Conservation (phyloP, 2,888 invertebrate genomes). For the Meloe dianella region DNA sequence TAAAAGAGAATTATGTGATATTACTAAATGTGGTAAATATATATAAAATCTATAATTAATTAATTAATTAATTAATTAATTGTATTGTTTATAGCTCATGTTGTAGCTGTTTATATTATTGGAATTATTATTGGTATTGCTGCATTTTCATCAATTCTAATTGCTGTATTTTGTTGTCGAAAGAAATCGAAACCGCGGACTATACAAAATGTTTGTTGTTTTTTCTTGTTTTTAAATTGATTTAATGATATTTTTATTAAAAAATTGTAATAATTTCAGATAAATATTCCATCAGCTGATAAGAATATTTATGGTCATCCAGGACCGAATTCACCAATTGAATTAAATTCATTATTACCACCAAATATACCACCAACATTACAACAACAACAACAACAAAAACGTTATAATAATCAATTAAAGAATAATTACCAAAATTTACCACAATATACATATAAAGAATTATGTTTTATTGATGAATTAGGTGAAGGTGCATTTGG, state of each 20-base stretch:
- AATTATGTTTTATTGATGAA: slow-evolving; percentile 87
- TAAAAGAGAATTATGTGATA: slow-evolving; percentile 82
- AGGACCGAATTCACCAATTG: slow-evolving; percentile 74
- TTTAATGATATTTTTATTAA: slow-evolving; percentile 18
- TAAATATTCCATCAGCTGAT: slow-evolving; percentile 73
- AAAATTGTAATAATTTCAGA: slow-evolving; percentile 50
- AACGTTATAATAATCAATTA: slow-evolving; percentile 48
- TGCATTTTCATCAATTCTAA: slow-evolving; percentile 63
- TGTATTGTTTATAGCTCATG: slow-evolving; percentile 66
- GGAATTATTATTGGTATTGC: slow-evolving; percentile 65
- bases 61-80: slow-evolving; percentile 11
- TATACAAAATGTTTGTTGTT: slow-evolving; percentile 66
- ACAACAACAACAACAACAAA: slow-evolving; percentile 41
- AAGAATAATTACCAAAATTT: slow-evolving; percentile 64
- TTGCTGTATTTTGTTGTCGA: slow-evolving; percentile 70
- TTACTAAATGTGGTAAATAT: slow-evolving; percentile 84
- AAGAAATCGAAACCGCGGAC: slow-evolving; percentile 61
- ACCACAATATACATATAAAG: slow-evolving; percentile 84
- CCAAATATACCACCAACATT: slow-evolving; percentile 62
- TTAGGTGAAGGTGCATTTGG: slow-evolving; percentile 97
- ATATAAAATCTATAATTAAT: too few relatives aligned
- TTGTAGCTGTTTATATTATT: slow-evolving; percentile 82
- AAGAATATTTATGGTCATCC: slow-evolving; percentile 85
- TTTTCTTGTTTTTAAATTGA: neutral
- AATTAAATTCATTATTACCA: slow-evolving; percentile 79